Conservation (phyloP, 30 jellyfish, hydroid and myxozoan genomes). For the Aurelia aurita complex sp. Pacific region DNA sequence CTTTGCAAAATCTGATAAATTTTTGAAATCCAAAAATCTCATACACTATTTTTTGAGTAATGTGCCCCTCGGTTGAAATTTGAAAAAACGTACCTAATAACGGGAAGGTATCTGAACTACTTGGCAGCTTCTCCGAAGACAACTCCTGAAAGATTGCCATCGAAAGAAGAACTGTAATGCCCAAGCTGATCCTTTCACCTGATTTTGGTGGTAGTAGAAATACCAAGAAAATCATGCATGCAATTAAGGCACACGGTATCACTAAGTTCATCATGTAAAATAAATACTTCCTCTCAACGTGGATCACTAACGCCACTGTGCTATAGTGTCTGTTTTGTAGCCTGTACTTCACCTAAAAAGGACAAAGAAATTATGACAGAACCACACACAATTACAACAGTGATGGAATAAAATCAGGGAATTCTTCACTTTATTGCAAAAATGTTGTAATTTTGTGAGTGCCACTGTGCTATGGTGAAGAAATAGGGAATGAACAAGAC, state of each 20-base stretch:
- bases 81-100: constrained; percentile 66
- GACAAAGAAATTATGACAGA: neutral
- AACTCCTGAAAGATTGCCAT: constrained; percentile 97
- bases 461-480: too few relatives aligned
- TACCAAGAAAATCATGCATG: constrained; percentile 94
- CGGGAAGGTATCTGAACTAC: constrained; percentile 94
- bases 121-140: constrained; percentile 95
- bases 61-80: neutral
- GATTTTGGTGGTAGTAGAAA: constrained; percentile 93
- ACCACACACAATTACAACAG: too few relatives aligned
- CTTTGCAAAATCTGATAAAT: too few relatives aligned
- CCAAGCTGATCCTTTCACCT: constrained; percentile 95
- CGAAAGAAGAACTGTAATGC: constrained; percentile 88
- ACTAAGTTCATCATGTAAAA: constrained; percentile 91
- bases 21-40: too few relatives aligned
- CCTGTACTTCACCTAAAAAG: constrained; percentile 69
- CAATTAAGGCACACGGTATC: constrained; percentile 93
- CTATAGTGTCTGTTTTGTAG: constrained; percentile 67
- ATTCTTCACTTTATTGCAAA: too few relatives aligned
- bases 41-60: too few relatives aligned
- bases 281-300: constrained; percentile 75
- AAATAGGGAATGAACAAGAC: too few relatives aligned
- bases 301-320: constrained; percentile 45
- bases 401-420: too few relatives aligned
- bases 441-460: too few relatives aligned